A percentile compares a stretch with the other conserved stretches of the same genome.
phyloP scores from a whole-genome alignment of 2,797 vertebrate genomes.

The Triplophysa bombifrons region DNA sequence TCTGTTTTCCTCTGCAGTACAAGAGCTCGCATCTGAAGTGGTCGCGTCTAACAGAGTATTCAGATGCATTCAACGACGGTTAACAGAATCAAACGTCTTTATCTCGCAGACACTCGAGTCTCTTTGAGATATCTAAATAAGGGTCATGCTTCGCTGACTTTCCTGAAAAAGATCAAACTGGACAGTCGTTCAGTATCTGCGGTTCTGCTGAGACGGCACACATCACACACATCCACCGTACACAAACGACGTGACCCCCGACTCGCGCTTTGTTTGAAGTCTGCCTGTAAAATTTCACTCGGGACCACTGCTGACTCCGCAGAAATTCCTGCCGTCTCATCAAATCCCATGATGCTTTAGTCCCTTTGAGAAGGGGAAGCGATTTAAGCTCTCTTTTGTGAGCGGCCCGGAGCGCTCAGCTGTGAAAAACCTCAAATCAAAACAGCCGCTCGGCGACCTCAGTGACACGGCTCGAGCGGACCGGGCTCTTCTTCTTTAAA shows the following conservation, averaged over 20 bases:
- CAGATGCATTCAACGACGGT: no score
- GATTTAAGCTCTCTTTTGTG: slow-evolving; percentile 57
- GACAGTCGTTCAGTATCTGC: neutral
- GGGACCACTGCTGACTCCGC: slow-evolving; percentile 67
- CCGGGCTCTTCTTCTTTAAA: slow-evolving; percentile 21
- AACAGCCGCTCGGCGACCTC: slow-evolving; percentile 30
- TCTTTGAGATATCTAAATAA: no score
- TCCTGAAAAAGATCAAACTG: no score
- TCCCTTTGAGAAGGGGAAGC: slow-evolving; percentile 59
- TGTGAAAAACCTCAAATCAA: slow-evolving; percentile 56
- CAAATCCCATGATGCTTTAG: slow-evolving; percentile 66
- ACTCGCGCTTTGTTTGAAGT: slow-evolving; percentile 73
- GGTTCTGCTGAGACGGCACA: slow-evolving; percentile 66
- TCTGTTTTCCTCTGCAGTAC: no score
- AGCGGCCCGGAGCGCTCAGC: slow-evolving; percentile 20
- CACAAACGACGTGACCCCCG: no score
- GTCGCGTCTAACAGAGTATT: no score
- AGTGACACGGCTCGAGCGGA: slow-evolving; percentile 11
- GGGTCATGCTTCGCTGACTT: no score
- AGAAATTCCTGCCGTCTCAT: slow-evolving; percentile 68
- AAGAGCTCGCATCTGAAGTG: no score
- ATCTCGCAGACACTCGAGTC: no score
- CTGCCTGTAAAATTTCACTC: slow-evolving; percentile 70
- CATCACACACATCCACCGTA: neutral
- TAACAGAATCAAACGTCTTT: no score